Conservation (phyloP, 1,140 invertebrate species). For the Drosophila ohnishii region DNA sequence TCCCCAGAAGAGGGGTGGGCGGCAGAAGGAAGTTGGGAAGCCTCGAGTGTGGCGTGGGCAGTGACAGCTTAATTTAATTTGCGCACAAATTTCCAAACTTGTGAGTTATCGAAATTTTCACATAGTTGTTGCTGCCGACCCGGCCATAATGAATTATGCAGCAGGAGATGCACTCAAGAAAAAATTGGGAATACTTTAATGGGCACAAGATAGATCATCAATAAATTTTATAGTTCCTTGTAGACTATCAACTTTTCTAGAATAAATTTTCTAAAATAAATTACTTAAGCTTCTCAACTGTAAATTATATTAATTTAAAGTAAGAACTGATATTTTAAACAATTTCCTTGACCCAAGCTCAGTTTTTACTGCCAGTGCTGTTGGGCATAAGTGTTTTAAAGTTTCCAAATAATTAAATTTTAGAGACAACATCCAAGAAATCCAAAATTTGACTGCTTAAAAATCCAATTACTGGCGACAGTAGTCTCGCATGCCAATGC, state of each 20-base stretch:
- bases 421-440: constrained; percentile 16
- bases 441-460: constrained; percentile 52
- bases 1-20: background rate
- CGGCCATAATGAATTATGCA: constrained; percentile 74
- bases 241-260: background rate
- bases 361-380: constrained; percentile 3
- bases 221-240: no score
- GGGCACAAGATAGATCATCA: background rate
- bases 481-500: constrained; percentile 47
- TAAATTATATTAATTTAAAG: no score
- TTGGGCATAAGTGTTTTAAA: constrained; percentile 46
- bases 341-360: rapidly evolving
- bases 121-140: constrained; percentile 30
- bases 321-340: background rate
- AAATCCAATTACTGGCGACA: constrained; percentile 59
- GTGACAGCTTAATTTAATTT: constrained; percentile 78
- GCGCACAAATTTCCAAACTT: constrained; percentile 70
- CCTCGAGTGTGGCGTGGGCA: constrained; percentile 33
- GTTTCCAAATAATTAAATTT: constrained; percentile 67
- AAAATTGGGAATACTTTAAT: background rate
- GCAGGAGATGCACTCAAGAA: constrained; percentile 23
- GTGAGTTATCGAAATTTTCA: constrained; percentile 65
- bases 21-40: constrained; percentile 3
- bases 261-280: no score
- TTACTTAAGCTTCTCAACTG: no score